Evolutionary conservation across 1,140 invertebrate genomes (phyloP).

Genomic region (Penaeus indicus): DNA sequence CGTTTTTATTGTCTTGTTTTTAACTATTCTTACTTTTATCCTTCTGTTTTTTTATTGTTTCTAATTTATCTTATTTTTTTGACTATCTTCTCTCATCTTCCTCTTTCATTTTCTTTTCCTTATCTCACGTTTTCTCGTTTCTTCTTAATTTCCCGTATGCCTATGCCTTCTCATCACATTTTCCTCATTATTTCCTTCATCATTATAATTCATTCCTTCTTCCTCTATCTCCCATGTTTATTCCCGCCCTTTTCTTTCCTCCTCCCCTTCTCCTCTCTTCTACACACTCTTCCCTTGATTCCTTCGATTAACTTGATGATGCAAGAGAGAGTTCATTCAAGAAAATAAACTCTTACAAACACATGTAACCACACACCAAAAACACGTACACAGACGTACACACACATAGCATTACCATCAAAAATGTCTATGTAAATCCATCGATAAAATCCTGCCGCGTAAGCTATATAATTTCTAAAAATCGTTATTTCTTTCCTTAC

Average conservation of each 20-base stretch:
- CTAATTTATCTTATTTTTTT: no score
- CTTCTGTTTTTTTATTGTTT: no score
- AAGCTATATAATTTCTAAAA: no score
- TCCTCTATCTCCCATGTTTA: slow-evolving; percentile 24
- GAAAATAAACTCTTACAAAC: no score
- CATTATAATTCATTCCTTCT: neutral
- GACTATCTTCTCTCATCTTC: neutral
- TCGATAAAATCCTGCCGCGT: no score
- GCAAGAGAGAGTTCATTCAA: no score
- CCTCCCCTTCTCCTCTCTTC: slow-evolving; percentile 24
- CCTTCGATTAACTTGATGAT: no score
- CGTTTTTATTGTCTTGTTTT: neutral
- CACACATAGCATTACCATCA: no score
- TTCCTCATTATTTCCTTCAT: neutral
- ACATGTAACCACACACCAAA: no score
- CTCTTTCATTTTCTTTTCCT: neutral
- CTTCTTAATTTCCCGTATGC: neutral
- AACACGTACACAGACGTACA: no score
- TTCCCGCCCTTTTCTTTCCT: slow-evolving; percentile 25
- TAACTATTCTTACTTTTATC: neutral
- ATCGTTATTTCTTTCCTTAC: no score
- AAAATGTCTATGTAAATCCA: no score
- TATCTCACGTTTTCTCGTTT: neutral
- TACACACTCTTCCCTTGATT: slow-evolving; percentile 11
- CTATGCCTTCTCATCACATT: neutral